A percentile compares a stretch with the other conserved stretches of the same genome.
These are phyloP conservation scores for Ellobium chinense DNA, from an alignment of 2,888 invertebrate genomes.

Conservation along the genomic window DNA sequence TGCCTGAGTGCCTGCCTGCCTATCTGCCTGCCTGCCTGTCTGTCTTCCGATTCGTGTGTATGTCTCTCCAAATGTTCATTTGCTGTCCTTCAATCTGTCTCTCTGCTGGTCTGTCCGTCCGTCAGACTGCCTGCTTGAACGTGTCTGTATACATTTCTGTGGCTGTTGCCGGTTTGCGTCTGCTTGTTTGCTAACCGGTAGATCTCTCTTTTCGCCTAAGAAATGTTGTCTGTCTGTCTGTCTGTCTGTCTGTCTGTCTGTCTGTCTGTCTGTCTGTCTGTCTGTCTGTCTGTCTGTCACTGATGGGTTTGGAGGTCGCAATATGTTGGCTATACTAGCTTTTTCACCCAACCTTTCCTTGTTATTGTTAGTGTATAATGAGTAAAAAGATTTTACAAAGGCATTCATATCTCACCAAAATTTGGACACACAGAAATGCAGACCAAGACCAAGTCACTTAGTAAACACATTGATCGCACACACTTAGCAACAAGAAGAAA, in stretches of 20 bases:
- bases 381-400: too few species aligned
- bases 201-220: constrained; percentile 16
- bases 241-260: constrained; percentile 23
- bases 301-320: too few species aligned
- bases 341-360: too few species aligned
- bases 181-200: constrained; percentile 18
- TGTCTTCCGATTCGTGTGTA: neutral
- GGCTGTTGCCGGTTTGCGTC: neutral
- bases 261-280: constrained; percentile 37
- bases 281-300: constrained; percentile 39
- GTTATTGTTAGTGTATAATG: too few species aligned
- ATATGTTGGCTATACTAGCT: too few species aligned
- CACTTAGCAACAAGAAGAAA: too few species aligned
- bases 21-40: neutral
- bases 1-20: constrained; percentile 16
- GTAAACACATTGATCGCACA: too few species aligned
- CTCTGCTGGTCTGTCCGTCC: neutral
- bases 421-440: too few species aligned
- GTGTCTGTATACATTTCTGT: neutral
- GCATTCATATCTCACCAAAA: too few species aligned
- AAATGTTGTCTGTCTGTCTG: constrained; percentile 19
- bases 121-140: neutral
- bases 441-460: too few species aligned
- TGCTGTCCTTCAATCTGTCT: neutral
- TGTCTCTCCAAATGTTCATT: neutral